Base-by-base conservation (phyloP, 2,888 invertebrate genomes). In the Nezara viridula region DNA sequence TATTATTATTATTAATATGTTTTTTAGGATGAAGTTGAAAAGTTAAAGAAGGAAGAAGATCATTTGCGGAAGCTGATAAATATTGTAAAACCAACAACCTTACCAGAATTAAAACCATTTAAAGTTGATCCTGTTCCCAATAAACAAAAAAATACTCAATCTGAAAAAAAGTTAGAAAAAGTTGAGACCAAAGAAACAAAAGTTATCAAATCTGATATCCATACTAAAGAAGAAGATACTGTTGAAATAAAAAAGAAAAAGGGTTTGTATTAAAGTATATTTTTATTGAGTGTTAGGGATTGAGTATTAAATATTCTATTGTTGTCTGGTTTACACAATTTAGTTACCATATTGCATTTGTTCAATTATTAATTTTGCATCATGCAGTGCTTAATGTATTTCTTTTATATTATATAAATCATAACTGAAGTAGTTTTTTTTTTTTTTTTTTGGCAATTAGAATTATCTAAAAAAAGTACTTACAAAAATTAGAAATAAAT, bases 1-100 rank as follows among this genome's bases (percentile, higher is more conserved):
- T n/a, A n/a, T n/a, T n/a, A n/a, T n/a, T n/a, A n/a, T n/a, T n/a
- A n/a, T n/a, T n/a, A n/a, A n/a, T n/a, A n/a, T n/a, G n/a, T n/a
- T 88, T 90, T 92, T 91, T 92, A 95, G 95, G 93, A 94, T 91
- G 95, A 95, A 89, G 94, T 98, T 50, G 94, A 95, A 66, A 95
- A 95, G 90, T 92, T 98, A 10, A 95, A 95, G 91, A 93, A 93
- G 19, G 97, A 98, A 91, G 94, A 97, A 90, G 93, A 93, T 0
- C 95, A 95, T 91, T 93, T 96, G 0, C 94, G 96, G 66, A 95
- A 95, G 40, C 93, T 98, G 44, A 95, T 97, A 0, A 96, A 97
- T 91, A 93, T 98, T 73, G 95, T 96, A 0, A 95, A 95, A 90
- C 97, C 97, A 0, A 94, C 96, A 0, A 92, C 94, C 91, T 92